Conservation (phyloP, 2,888 invertebrate species). For the Steromphala cineraria region DNA sequence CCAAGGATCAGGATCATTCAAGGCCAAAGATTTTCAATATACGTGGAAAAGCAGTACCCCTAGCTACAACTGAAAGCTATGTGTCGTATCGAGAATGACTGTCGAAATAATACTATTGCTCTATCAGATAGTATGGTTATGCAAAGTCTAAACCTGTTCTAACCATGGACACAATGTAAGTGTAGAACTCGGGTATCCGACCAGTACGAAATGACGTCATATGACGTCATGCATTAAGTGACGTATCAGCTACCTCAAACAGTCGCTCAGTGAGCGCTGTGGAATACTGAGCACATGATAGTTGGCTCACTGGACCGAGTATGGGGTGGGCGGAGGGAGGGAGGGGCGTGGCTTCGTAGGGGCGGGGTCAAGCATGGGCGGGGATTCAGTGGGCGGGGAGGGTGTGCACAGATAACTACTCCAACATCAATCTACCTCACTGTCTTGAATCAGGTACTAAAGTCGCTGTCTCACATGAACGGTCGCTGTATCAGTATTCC, state of each 20-base stretch:
- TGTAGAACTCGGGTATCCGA: conserved; percentile 10
- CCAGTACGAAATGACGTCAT: conserved; percentile 1
- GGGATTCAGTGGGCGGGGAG: background rate
- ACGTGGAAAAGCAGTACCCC: background rate
- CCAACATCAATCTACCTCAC: conserved; percentile 16
- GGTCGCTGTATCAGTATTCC: background rate
- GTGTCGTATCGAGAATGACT: background rate
- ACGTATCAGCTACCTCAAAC: conserved; percentile 18
- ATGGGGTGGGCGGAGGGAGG: background rate
- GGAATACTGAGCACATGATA: background rate
- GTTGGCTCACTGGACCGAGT: background rate
- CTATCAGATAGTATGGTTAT: background rate
- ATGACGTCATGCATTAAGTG: conserved; percentile 4
- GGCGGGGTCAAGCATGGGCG: background rate
- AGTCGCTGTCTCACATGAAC: conserved; percentile 14
- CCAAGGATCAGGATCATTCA: background rate
- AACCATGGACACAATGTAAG: background rate
- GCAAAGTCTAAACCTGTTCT: background rate
- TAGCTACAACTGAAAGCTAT: background rate
- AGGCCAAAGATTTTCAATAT: background rate
- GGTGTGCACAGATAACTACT: conserved; percentile 1
- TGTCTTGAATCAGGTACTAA: conserved; percentile 10
- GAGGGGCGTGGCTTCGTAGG: background rate
- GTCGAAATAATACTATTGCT: background rate
- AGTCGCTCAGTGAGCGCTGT: background rate